Base-by-base conservation (phyloP, 2,113 vertebrate genomes). In the Lagopus leucura region DNA sequence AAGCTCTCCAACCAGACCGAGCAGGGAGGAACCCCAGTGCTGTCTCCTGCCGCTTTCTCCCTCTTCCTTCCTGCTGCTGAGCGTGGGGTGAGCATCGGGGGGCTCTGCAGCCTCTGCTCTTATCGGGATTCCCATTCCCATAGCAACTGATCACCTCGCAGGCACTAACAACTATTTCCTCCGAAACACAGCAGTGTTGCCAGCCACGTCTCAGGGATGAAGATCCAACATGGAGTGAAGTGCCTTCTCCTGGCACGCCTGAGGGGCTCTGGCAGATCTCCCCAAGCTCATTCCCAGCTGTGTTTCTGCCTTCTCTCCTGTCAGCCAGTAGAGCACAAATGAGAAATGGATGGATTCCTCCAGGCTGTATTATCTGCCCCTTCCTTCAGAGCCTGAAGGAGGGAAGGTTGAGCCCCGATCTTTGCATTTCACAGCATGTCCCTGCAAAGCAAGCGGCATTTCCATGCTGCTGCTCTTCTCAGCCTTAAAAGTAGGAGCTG, bases 401-500 rank as follows among this genome's bases (percentile, higher is more conserved):
- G 2, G 27, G 75, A 36, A 63, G 12, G 8, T 24, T 47, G 28
- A 79, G 50, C 3, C 18, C 27, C 6, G 10, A 36, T 28, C 15
- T 55, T 54, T 27, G 5, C 20, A 8, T 34, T 55, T 50, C 27
- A 21, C n/a, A 40, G 48, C 13, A 7, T 6, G 24, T 15, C 52
- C 65, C 60, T 28, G 27, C 13, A 57, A 57, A 60, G 36, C 28
- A 82, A 32, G 50, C 13, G 17, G 38, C 24, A 45, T 18, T 22
- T 60, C 58, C 43, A 40, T 32, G 58, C 58, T 36, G n/a, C 34
- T 9, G 58, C 58, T 15, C 34, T 32, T 30, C 54, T 16, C 54
- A 30, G 27, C 28, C 21, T n/a, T 40, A n/a, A 0, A 2, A 58
- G 5, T 16, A 76, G 57, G 82, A 92, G 76, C 5, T 0, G 5